Conservation (phyloP, 2,113 vertebrate species). For the Lutjanus erythropterus region DNA sequence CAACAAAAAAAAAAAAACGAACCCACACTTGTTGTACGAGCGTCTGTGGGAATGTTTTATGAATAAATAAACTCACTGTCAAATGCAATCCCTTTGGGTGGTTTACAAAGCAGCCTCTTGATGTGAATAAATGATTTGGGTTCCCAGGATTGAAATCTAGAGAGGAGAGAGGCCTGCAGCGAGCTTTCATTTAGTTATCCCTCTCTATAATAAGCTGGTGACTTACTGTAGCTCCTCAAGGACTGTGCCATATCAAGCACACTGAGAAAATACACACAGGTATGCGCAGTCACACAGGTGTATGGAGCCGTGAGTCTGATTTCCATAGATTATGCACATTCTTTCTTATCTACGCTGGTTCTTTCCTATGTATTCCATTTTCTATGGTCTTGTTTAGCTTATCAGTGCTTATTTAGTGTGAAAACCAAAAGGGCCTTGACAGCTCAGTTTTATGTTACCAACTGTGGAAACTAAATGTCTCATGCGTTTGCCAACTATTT, state of each 20-base stretch:
- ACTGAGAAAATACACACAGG: constrained; percentile 25
- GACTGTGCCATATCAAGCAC: constrained; percentile 46
- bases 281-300: constrained; percentile 28
- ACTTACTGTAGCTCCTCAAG: constrained; percentile 43
- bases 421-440: constrained; percentile 30
- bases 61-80: constrained; percentile 72
- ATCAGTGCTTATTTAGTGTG: constrained; percentile 33
- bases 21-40: constrained; percentile 62
- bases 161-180: constrained; percentile 66
- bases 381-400: constrained; percentile 22
- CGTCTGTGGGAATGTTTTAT: constrained; percentile 59
- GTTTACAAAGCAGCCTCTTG: constrained; percentile 69
- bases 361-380: constrained; percentile 32
- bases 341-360: constrained; percentile 1
- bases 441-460: constrained; percentile 51
- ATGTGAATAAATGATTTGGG: constrained; percentile 76
- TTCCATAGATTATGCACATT: constrained; percentile 45
- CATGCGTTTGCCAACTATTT: constrained; percentile 46
- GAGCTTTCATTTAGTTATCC: constrained; percentile 64
- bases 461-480: constrained; percentile 51
- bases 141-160: constrained; percentile 66
- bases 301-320: constrained; percentile 27
- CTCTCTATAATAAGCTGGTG: constrained; percentile 54
- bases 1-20: neutral
- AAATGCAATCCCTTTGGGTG: constrained; percentile 64